Percentiles rank a stretch among this genome's conserved stretches.
Evolutionary conservation across 2,888 invertebrate species (phyloP).

Genomic region (Pilophorus perplexus): DNA sequence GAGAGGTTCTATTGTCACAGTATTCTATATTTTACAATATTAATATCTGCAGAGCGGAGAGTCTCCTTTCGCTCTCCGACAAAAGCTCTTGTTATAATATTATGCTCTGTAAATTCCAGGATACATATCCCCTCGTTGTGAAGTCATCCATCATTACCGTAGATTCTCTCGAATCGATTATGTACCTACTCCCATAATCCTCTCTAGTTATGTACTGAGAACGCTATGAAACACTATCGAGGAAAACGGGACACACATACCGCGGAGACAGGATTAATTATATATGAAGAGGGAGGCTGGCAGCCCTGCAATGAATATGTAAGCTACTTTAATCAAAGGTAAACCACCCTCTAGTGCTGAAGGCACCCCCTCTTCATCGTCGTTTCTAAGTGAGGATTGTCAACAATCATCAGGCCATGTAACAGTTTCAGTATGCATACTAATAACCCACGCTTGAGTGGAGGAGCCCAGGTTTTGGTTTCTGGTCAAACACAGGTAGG

Average conservation of each 20-base stretch:
- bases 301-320: constrained; percentile 22
- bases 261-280: constrained; percentile 18
- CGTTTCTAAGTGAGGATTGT: constrained; percentile 19
- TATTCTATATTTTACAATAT: too few species aligned
- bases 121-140: too few species aligned
- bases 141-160: too few species aligned
- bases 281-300: constrained; percentile 18
- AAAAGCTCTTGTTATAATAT: too few species aligned
- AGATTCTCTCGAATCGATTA: too few species aligned
- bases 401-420: constrained; percentile 16
- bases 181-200: too few species aligned
- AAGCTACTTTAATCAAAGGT: constrained; percentile 24
- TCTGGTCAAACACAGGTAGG: constrained; percentile 2
- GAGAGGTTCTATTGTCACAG: too few species aligned
- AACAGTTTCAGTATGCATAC: neutral
- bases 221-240: neutral
- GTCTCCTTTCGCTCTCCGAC: too few species aligned
- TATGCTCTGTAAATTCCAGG: too few species aligned
- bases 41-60: too few species aligned
- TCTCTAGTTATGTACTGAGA: too few species aligned
- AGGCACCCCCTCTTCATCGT: constrained; percentile 10
- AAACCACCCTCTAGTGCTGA: constrained; percentile 12
- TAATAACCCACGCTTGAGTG: neutral
- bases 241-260: neutral
- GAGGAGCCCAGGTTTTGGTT: too few species aligned